A percentile compares a stretch with the other conserved stretches of the same genome.
Evolutionary conservation across 2,888 invertebrate genomes (phyloP).

Genomic region (Oxyteleia sp.): DNA sequence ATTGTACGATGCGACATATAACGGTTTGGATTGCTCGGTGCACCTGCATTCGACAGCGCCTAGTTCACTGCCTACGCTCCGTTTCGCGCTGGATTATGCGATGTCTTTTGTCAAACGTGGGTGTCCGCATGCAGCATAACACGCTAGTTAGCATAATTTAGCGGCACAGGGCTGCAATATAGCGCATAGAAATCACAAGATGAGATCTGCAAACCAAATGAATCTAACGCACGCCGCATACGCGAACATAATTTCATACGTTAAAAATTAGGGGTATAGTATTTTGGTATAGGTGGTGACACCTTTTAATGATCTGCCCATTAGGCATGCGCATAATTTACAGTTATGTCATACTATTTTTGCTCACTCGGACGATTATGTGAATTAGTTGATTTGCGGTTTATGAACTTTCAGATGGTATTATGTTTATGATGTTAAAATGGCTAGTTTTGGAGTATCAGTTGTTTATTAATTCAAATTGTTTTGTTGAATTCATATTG

Average conservation of each 20-base stretch:
- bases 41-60: constrained; percentile 73
- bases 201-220: constrained; percentile 65
- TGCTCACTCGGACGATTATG: not conserved
- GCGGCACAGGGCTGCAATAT: constrained; percentile 43
- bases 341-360: constrained; percentile 32
- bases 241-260: constrained; percentile 43
- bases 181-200: constrained; percentile 46
- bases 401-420: no score
- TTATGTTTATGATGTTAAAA: no score
- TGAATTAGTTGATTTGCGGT: no score
- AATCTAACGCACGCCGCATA: constrained; percentile 22
- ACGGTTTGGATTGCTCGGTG: constrained; percentile 64
- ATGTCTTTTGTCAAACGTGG: constrained; percentile 74
- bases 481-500: no score
- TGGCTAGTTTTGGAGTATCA: no score
- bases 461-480: no score
- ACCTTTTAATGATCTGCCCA: constrained; percentile 45
- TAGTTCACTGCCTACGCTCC: constrained; percentile 71
- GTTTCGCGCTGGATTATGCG: constrained; percentile 70
- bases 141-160: constrained; percentile 70
- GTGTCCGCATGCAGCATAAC: constrained; percentile 66
- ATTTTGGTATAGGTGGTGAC: constrained; percentile 51
- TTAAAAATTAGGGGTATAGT: constrained; percentile 37
- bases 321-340: constrained; percentile 51
- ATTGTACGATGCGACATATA: constrained; percentile 67